Conservation (phyloP, 2,888 invertebrate genomes). For the Alsophila aescularia region DNA sequence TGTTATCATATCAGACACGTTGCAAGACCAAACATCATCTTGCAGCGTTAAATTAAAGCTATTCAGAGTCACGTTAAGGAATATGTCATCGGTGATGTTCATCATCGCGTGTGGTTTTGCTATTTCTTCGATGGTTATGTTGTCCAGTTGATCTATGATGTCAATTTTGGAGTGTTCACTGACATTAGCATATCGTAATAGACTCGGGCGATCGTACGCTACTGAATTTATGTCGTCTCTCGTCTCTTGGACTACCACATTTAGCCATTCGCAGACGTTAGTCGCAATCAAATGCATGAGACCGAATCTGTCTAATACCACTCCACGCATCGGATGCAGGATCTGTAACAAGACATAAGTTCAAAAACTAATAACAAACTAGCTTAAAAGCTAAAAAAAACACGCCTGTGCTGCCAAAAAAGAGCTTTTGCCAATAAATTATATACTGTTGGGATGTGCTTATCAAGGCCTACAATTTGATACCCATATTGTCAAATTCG, state of each 20-base stretch:
- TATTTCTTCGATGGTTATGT: conserved; percentile 50
- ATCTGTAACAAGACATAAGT: conserved; percentile 60
- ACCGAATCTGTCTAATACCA: conserved; percentile 89
- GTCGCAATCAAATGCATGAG: conserved; percentile 97
- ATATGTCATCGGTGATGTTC: conserved; percentile 33
- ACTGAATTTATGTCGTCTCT: conserved; percentile 90
- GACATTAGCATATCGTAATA: conserved; percentile 67
- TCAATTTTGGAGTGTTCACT: conserved; percentile 56
- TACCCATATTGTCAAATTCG: too few species aligned
- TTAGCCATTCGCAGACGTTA: conserved; percentile 96
- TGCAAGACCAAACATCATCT: conserved; percentile 67
- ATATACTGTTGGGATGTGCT: too few species aligned
- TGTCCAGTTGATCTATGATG: conserved; percentile 53
- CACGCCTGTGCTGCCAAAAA: too few species aligned
- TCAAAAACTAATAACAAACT: too few species aligned
- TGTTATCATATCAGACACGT: conserved; percentile 83
- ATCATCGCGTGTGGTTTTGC: conserved; percentile 14
- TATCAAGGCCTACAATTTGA: too few species aligned
- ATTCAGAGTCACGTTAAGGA: conserved; percentile 41
- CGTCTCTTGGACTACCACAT: conserved; percentile 94
- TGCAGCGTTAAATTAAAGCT: conserved; percentile 48
- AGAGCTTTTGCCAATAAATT: too few species aligned
- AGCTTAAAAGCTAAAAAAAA: too few species aligned
- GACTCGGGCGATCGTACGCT: conserved; percentile 64
- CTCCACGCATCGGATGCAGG: conserved; percentile 75